A percentile compares a stretch with the other conserved stretches of the same genome.
phyloP scores from a whole-genome alignment of 1,140 invertebrate species.

The Leptonema lineaticorne region DNA sequence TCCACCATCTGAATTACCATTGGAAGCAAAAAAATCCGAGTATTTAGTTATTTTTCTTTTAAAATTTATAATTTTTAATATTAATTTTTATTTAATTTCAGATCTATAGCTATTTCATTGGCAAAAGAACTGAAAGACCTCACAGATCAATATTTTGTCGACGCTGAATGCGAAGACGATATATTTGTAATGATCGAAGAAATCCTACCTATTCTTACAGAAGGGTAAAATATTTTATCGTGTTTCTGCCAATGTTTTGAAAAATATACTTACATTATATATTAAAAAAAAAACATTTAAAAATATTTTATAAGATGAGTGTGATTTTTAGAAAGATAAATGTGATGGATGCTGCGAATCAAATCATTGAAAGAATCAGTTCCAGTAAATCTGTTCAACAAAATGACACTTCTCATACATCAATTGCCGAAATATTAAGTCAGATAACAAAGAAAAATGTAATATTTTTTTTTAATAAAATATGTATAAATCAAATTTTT shows the following conservation, averaged over 20 bases:
- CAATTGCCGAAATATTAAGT: slow-evolving; percentile 30
- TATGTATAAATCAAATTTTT: neutral
- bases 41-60: neutral
- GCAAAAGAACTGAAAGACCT: slow-evolving; percentile 29
- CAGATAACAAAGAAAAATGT: slow-evolving; percentile 38
- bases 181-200: slow-evolving; percentile 26
- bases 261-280: neutral
- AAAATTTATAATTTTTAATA: slow-evolving; percentile 4
- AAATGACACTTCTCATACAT: neutral
- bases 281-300: too few relatives aligned
- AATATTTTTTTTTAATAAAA: neutral
- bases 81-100: slow-evolving; percentile 24
- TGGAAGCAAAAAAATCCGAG: slow-evolving; percentile 4
- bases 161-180: neutral
- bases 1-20: slow-evolving; percentile 13
- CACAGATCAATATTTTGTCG: neutral
- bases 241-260: too few relatives aligned
- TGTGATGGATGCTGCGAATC: slow-evolving; percentile 25
- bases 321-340: slow-evolving; percentile 33
- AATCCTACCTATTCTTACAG: slow-evolving; percentile 29
- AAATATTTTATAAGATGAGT: too few relatives aligned
- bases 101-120: slow-evolving; percentile 30
- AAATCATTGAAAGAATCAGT: slow-evolving; percentile 27
- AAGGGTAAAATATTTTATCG: slow-evolving; percentile 32
- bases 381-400: neutral